Conservation (phyloP, 2,888 invertebrate genomes). For the Drosophila mimetica region DNA sequence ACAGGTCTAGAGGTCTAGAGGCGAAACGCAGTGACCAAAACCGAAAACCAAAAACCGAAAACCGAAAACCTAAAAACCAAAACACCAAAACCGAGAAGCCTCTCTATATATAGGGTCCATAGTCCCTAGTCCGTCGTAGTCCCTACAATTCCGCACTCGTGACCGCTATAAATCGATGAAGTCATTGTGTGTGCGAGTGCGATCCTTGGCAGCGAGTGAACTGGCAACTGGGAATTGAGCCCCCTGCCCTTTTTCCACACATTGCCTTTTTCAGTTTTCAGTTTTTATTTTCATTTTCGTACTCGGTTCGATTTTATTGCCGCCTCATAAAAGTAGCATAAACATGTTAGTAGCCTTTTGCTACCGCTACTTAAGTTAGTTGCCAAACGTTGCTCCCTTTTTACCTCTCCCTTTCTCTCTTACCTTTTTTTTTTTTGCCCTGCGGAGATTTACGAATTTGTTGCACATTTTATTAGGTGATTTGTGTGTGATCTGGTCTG, state of each 20-base stretch:
- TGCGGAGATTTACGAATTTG: conserved; percentile 59
- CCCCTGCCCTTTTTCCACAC: not conserved
- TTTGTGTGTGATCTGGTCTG: conserved; percentile 20
- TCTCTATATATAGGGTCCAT: too few species aligned
- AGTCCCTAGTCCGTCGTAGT: conserved; percentile 5
- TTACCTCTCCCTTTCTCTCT: not conserved
- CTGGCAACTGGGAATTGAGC: too few species aligned
- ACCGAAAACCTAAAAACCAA: conserved; percentile 23
- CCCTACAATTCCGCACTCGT: conserved; percentile 62
- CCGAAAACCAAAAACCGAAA: conserved; percentile 39
- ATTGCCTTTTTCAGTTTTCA: conserved; percentile 32
- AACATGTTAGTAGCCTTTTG: conserved; percentile 79
- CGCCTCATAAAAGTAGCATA: conserved; percentile 78
- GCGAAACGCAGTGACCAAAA: conserved; percentile 16
- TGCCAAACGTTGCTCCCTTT: conserved; percentile 29
- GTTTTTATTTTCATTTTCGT: conserved; percentile 65
- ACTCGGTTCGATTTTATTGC: conserved; percentile 76
- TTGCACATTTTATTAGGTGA: conserved; percentile 63
- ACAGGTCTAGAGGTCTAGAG: not conserved
- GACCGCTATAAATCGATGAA: conserved; percentile 80
- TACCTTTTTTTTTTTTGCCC: not conserved
- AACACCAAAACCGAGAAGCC: conserved; percentile 40
- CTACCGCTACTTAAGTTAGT: conserved; percentile 79
- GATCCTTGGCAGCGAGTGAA: conserved; percentile 8
- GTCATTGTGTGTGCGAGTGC: conserved; percentile 70